phyloP scores from a whole-genome alignment of 2,888 invertebrate species.

The Troides oblongomaculatus region DNA sequence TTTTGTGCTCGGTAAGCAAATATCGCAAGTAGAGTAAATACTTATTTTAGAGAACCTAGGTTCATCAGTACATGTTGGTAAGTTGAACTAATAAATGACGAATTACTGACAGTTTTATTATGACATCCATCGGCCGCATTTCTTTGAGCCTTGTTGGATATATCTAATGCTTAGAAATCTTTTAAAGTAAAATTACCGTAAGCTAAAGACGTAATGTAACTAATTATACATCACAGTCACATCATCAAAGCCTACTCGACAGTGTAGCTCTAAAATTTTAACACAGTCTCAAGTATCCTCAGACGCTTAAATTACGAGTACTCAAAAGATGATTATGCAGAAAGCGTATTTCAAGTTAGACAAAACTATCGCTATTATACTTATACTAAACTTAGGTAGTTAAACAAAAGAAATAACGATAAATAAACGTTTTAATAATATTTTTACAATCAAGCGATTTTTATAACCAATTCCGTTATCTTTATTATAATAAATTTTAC shows the following conservation, averaged over 20 bases:
- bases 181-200: neutral
- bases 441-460: neutral
- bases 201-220: neutral
- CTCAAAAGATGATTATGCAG: slow-evolving; percentile 19
- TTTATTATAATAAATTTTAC: neutral
- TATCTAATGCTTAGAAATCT: neutral
- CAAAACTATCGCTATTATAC: slow-evolving; percentile 11
- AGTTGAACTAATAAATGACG: no score
- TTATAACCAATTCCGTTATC: neutral
- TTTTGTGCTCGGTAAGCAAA: no score
- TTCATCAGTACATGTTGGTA: no score
- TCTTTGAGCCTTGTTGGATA: neutral
- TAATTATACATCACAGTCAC: neutral
- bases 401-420: neutral
- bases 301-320: slow-evolving; percentile 18
- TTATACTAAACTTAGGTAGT: neutral
- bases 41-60: no score
- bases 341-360: slow-evolving; percentile 9
- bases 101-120: no score
- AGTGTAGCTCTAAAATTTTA: slow-evolving; percentile 18
- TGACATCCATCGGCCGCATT: no score
- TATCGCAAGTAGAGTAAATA: no score
- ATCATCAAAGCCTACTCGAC: neutral
- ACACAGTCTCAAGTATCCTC: slow-evolving; percentile 9
- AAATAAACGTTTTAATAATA: neutral